phyloP scores from a whole-genome alignment of 2,888 invertebrate genomes.

The Pimpla rufipes region DNA sequence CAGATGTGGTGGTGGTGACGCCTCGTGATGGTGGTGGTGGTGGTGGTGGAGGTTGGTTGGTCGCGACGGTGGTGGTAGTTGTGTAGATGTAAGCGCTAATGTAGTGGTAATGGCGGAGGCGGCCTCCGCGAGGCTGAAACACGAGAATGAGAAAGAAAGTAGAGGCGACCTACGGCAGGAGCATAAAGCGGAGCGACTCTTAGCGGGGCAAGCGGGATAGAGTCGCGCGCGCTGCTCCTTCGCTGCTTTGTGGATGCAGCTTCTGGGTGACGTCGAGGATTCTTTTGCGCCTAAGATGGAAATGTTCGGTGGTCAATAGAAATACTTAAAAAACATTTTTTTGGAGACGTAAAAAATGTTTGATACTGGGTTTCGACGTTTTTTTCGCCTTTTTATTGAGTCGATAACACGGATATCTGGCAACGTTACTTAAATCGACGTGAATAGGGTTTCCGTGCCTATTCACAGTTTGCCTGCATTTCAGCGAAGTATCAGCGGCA shows the following conservation, averaged over 20 bases:
- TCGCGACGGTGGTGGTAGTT: background rate
- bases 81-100: conserved; percentile 5
- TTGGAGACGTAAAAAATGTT: too few relatives aligned
- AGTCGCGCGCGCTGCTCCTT: background rate
- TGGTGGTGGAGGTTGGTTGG: background rate
- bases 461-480: too few relatives aligned
- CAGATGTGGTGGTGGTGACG: background rate
- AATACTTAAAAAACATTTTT: too few relatives aligned
- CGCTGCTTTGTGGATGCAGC: background rate
- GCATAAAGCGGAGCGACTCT: conserved; percentile 21
- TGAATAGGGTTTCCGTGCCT: too few relatives aligned
- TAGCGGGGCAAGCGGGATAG: too few relatives aligned
- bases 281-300: too few relatives aligned
- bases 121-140: background rate
- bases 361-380: background rate
- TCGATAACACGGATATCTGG: background rate
- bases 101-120: background rate
- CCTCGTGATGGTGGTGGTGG: background rate
- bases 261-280: background rate
- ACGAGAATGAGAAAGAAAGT: conserved; percentile 40
- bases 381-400: background rate
- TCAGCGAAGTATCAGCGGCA: background rate
- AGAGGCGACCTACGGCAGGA: conserved; percentile 4
- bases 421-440: too few relatives aligned
- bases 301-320: too few relatives aligned